Conservation (phyloP, 2,888 invertebrate genomes). For the Clitarchus hookeri region DNA sequence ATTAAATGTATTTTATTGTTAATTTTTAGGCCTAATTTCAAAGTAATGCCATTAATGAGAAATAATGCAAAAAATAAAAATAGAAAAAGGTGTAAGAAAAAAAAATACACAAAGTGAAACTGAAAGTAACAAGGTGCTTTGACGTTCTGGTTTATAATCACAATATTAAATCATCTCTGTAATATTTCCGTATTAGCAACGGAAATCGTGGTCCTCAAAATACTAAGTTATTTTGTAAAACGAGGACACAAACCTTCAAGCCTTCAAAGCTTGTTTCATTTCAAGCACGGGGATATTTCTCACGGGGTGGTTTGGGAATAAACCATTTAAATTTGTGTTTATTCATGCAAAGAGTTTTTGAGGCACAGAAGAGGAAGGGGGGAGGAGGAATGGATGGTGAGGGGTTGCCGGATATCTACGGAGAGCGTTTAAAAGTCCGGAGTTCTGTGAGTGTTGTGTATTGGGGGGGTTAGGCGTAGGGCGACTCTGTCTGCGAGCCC, state of each 20-base stretch:
- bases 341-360: background rate
- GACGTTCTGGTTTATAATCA: too few species aligned
- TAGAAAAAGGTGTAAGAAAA: too few species aligned
- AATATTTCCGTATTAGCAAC: too few species aligned
- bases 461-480: background rate
- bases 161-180: too few species aligned
- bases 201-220: too few species aligned
- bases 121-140: too few species aligned
- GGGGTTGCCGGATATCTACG: slow-evolving; percentile 15
- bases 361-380: background rate
- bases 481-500: background rate
- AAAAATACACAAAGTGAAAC: too few species aligned
- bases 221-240: background rate
- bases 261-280: background rate
- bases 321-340: slow-evolving; percentile 9
- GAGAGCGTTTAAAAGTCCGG: slow-evolving; percentile 21
- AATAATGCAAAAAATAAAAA: too few species aligned
- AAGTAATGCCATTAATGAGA: too few species aligned
- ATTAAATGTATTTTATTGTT: too few species aligned
- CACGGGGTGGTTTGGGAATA: background rate
- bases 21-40: too few species aligned
- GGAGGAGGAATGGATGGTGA: background rate
- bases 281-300: background rate
- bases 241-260: background rate
- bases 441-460: slow-evolving; percentile 25